Conservation (phyloP, 2,888 invertebrate genomes). For the Microplitis deprimator region DNA sequence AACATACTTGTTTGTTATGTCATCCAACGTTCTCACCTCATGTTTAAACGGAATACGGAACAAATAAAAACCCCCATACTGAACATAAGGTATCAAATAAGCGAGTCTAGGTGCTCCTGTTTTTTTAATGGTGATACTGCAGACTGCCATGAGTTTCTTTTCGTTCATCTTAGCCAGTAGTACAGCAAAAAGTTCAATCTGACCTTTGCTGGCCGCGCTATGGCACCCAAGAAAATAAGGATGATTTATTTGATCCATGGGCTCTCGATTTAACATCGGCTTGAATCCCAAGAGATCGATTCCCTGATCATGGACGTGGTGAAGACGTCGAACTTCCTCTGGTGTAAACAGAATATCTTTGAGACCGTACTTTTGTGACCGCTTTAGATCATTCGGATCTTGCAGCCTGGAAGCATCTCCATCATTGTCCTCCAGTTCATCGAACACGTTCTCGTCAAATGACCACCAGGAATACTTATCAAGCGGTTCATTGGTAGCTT, state of each 20-base stretch:
- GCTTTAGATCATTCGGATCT: background rate
- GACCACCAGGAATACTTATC: constrained; percentile 8
- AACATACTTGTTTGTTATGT: background rate
- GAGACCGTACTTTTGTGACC: background rate
- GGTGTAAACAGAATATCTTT: constrained; percentile 17
- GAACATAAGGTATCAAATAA: constrained; percentile 27
- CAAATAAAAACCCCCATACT: constrained; percentile 32
- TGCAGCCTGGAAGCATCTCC: background rate
- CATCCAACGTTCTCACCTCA: background rate
- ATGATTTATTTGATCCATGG: constrained; percentile 9
- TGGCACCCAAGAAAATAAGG: constrained; percentile 23
- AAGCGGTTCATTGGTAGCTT: constrained; percentile 34
- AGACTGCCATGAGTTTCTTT: constrained; percentile 29
- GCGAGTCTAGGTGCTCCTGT: constrained; percentile 7
- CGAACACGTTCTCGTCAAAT: background rate
- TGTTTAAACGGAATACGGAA: constrained; percentile 25
- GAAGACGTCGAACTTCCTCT: background rate
- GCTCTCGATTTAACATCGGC: background rate
- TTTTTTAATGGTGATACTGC: constrained; percentile 14
- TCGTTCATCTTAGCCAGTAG: background rate
- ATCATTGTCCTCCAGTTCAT: constrained; percentile 5
- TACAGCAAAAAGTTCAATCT: constrained; percentile 27
- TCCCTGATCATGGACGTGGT: background rate
- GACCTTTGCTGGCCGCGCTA: background rate
- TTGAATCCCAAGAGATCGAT: constrained; percentile 33